Conservation (phyloP, 2,797 vertebrate species). For the Enteromius argenteus region DNA sequence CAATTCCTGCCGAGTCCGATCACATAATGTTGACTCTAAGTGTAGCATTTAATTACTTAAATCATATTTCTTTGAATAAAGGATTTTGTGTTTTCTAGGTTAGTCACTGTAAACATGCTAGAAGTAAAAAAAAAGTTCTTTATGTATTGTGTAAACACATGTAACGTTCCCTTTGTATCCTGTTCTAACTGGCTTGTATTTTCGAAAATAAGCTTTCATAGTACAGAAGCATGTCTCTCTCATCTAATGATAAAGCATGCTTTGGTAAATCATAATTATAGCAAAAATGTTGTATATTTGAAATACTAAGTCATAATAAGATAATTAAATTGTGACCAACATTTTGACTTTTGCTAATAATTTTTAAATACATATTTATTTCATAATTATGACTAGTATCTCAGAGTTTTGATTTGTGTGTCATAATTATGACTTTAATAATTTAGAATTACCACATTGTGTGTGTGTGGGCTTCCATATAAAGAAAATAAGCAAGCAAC, state of each 20-base stretch:
- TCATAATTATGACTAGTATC: background rate
- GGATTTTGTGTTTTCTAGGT: background rate
- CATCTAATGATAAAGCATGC: background rate
- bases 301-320: background rate
- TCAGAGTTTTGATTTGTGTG: background rate
- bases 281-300: background rate
- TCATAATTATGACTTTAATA: background rate
- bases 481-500: background rate
- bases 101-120: background rate
- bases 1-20: background rate
- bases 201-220: background rate
- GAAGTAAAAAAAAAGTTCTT: background rate
- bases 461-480: background rate
- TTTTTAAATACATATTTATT: background rate
- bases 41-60: background rate
- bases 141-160: slow-evolving; percentile 5
- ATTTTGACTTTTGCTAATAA: background rate
- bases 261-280: background rate
- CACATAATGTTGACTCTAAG: background rate
- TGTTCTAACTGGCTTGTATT: background rate
- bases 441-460: background rate
- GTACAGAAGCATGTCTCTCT: background rate
- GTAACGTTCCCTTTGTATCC: slow-evolving; percentile 1
- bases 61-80: background rate
- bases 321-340: background rate